Conservation (phyloP, 2,113 vertebrate genomes). For the Pedionomus torquatus region DNA sequence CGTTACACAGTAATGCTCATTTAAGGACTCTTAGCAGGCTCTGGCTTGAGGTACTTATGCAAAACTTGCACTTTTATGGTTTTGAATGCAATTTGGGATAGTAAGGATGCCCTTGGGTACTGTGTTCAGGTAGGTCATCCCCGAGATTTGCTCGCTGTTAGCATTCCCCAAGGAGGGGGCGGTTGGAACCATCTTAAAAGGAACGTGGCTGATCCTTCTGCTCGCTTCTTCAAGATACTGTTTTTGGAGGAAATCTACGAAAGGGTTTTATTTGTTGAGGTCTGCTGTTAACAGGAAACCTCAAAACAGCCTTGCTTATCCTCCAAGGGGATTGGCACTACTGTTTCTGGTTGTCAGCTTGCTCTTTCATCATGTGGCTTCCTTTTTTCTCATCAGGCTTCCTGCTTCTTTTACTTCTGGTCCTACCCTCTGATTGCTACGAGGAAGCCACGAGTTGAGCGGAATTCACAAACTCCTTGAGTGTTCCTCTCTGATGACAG, state of each 20-base stretch:
- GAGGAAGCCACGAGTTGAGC: not conserved
- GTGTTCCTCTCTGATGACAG: not conserved
- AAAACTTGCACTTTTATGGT: not conserved
- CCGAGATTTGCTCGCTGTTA: not conserved
- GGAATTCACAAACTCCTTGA: not conserved
- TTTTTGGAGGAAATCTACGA: not conserved
- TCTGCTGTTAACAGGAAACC: not conserved
- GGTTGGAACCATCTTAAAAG: not conserved
- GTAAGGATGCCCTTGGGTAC: not conserved
- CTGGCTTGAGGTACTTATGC: not conserved
- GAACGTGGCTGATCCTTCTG: not conserved
- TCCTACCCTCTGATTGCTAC: conserved; percentile 2
- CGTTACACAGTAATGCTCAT: not conserved
- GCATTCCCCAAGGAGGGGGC: not conserved
- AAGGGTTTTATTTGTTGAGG: not conserved
- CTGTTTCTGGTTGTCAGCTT: not conserved
- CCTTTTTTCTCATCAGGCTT: conserved; percentile 38
- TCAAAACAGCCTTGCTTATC: not conserved
- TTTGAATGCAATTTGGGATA: not conserved
- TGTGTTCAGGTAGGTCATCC: not conserved
- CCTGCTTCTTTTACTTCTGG: conserved; percentile 49
- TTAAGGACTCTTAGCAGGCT: not conserved
- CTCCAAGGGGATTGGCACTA: not conserved
- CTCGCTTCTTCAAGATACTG: not conserved
- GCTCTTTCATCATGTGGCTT: conserved; percentile 46